A percentile compares a stretch with the other conserved stretches of the same genome.
Conservation (phyloP, 2,797 vertebrate genomes). For the Amblyraja radiata region DNA sequence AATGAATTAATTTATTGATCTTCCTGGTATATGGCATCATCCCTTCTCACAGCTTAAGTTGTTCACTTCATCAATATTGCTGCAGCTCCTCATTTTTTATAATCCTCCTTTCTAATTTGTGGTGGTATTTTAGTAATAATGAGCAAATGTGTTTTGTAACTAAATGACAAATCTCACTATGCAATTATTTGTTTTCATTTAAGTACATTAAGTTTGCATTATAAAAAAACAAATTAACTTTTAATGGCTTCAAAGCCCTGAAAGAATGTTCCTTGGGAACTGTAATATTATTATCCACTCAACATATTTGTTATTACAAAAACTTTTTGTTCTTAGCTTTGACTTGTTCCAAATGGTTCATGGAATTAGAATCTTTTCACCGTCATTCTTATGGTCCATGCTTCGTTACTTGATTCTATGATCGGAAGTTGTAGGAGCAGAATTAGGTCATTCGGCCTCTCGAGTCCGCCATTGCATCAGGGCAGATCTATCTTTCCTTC, state of each 20-base stretch:
- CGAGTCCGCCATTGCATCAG: too few relatives aligned
- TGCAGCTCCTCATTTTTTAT: too few relatives aligned
- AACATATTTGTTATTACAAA: neutral
- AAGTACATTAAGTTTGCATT: neutral
- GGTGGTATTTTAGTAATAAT: neutral
- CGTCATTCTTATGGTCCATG: neutral
- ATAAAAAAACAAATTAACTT: neutral
- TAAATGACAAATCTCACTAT: neutral
- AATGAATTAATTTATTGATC: too few relatives aligned
- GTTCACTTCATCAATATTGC: too few relatives aligned
- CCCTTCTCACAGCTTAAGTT: too few relatives aligned
- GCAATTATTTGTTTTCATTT: slow-evolving; percentile 16
- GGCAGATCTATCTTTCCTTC: too few relatives aligned
- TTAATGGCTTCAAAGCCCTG: slow-evolving; percentile 18
- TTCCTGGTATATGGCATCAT: too few relatives aligned
- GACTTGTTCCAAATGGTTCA: neutral
- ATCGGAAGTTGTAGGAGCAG: too few relatives aligned
- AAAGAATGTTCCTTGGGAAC: neutral
- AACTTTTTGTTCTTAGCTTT: neutral
- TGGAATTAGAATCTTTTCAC: neutral
- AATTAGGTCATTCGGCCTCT: too few relatives aligned
- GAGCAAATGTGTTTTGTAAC: neutral
- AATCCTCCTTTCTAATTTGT: neutral
- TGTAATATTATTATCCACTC: neutral
- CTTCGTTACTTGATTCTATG: neutral